phyloP scores from a whole-genome alignment of 2,797 vertebrate species.

The Tokudaia tokunoshimensis region DNA sequence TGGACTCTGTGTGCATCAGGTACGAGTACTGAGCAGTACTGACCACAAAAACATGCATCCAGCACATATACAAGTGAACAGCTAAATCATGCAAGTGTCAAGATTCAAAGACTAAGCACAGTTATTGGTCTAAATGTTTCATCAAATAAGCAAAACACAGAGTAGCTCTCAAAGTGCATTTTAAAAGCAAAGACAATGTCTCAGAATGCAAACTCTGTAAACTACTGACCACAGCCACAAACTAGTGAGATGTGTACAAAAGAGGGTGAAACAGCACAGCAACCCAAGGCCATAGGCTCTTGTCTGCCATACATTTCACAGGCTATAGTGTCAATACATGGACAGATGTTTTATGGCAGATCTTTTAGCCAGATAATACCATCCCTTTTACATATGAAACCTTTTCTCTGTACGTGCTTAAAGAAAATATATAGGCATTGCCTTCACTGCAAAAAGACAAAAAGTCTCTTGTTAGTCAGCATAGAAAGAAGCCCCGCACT shows the following conservation, averaged over 20 bases:
- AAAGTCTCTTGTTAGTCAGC: constrained; percentile 27
- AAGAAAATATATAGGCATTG: constrained; percentile 5
- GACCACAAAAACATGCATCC: constrained; percentile 60
- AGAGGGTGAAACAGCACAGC: not conserved
- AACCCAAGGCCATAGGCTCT: constrained; percentile 31
- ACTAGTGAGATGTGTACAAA: constrained; percentile 65
- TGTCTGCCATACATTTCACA: not conserved
- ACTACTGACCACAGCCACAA: constrained; percentile 58
- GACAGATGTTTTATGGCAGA: not conserved
- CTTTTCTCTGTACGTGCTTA: not conserved
- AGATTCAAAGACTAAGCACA: constrained; percentile 10
- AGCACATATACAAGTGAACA: constrained; percentile 9
- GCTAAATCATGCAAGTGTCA: constrained; percentile 46
- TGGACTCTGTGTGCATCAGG: constrained; percentile 18
- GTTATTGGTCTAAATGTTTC: not conserved
- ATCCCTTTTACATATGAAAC: constrained; percentile 21
- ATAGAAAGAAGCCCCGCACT: constrained; percentile 25
- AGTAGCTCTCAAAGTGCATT: constrained; percentile 26
- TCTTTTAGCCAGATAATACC: not conserved
- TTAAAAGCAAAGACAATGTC: constrained; percentile 41
- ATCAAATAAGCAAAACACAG: constrained; percentile 56
- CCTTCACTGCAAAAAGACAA: not conserved
- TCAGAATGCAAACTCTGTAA: constrained; percentile 58
- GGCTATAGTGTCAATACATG: not conserved
- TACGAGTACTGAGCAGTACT: constrained; percentile 30